phyloP scores from a whole-genome alignment of 1,140 invertebrate species.

The Cotesia glomerata region DNA sequence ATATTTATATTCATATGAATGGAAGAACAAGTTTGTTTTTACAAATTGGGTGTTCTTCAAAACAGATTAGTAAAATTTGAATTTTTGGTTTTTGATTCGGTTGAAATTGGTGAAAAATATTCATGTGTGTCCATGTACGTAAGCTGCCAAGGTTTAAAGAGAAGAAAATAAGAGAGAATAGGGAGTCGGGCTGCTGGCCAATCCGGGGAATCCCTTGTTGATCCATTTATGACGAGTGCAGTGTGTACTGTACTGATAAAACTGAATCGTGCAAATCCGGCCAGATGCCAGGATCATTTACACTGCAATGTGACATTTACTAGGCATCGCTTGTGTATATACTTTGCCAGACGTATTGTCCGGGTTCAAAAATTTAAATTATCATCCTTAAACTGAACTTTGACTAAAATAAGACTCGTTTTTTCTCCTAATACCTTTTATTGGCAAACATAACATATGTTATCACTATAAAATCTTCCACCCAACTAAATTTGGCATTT shows the following conservation, averaged over 20 bases:
- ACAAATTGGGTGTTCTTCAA: too few species aligned
- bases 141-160: not conserved
- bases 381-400: too few species aligned
- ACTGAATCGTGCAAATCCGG: constrained; percentile 13
- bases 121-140: not conserved
- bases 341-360: not conserved
- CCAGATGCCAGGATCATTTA: constrained; percentile 25
- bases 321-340: not conserved
- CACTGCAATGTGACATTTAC: constrained; percentile 18
- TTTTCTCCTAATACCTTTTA: too few species aligned
- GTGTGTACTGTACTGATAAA: constrained; percentile 24
- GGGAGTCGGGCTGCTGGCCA: constrained; percentile 1
- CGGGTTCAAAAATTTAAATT: too few species aligned
- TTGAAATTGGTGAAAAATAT: not conserved
- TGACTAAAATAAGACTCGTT: too few species aligned
- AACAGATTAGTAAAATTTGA: too few species aligned
- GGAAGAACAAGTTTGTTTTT: too few species aligned
- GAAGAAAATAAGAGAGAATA: not conserved
- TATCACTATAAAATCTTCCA: too few species aligned
- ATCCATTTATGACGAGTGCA: constrained; percentile 22
- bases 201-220: constrained; percentile 10
- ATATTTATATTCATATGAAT: not conserved
- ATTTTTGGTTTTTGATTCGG: too few species aligned
- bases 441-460: too few species aligned
- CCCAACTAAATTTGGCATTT: too few species aligned